Conservation (phyloP, 2,888 invertebrate species). For the Archips xylosteana region DNA sequence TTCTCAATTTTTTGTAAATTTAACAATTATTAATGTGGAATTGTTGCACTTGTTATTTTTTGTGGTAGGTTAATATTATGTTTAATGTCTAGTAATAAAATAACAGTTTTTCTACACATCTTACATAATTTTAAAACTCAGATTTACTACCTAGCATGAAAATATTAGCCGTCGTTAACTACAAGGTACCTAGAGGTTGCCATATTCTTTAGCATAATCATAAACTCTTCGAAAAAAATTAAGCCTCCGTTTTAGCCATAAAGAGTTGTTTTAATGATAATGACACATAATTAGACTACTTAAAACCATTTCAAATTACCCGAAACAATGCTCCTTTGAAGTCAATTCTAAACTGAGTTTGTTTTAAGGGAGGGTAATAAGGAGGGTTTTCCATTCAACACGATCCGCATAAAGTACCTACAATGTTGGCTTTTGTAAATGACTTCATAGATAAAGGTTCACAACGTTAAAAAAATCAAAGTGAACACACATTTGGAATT, state of each 20-base stretch:
- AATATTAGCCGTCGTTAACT: neutral
- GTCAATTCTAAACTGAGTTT: neutral
- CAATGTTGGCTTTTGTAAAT: neutral
- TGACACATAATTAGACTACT: constrained; percentile 4
- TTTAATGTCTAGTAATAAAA: no score
- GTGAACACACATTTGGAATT: neutral
- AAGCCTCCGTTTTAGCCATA: neutral
- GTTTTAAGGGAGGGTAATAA: neutral
- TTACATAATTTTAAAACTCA: neutral
- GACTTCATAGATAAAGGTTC: neutral
- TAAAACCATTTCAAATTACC: constrained; percentile 13
- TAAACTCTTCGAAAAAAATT: neutral
- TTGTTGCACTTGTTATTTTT: no score
- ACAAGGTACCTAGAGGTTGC: neutral
- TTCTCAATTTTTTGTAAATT: no score
- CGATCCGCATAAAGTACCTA: neutral
- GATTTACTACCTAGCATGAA: neutral
- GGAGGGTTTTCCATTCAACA: constrained; percentile 6
- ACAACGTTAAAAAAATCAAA: constrained; percentile 3
- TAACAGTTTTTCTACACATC: no score
- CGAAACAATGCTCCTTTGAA: constrained; percentile 11
- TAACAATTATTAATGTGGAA: no score
- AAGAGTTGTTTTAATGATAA: constrained; percentile 7
- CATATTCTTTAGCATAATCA: neutral
- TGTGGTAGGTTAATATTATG: no score